These are phyloP conservation scores for Tridacna gigas DNA, from an alignment of 2,888 invertebrate genomes.

Conservation along the genomic window DNA sequence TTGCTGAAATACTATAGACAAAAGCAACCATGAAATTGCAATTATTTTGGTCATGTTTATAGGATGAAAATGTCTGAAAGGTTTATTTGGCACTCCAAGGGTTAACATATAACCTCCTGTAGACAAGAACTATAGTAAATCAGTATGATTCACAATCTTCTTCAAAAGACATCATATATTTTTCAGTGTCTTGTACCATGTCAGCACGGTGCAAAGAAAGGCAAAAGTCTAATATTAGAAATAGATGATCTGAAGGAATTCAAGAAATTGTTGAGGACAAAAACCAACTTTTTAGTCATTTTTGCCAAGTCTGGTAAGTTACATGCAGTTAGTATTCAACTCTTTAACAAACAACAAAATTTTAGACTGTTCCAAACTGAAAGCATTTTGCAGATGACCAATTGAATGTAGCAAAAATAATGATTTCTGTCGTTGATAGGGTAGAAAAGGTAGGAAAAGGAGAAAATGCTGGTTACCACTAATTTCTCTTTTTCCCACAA, in stretches of 20 bases:
- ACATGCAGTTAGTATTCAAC: not conserved
- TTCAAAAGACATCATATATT: not conserved
- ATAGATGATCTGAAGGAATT: conserved; percentile 84
- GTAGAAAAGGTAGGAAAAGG: no score
- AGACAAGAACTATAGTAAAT: not conserved
- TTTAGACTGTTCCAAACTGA: no score
- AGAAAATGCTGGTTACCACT: no score
- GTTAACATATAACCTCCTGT: not conserved
- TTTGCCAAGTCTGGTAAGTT: conserved; percentile 86
- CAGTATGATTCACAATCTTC: not conserved
- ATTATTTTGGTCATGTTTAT: no score
- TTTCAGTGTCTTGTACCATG: conserved; percentile 74
- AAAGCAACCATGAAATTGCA: no score
- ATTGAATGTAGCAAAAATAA: no score
- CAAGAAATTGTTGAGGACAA: conserved; percentile 92
- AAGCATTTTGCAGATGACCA: no score
- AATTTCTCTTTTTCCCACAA: no score
- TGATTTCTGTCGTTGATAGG: no score
- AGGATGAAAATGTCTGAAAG: no score
- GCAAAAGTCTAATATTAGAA: conserved; percentile 67
- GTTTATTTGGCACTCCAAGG: not conserved
- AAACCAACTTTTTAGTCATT: conserved; percentile 94
- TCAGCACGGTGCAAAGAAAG: conserved; percentile 73
- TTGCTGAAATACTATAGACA: no score
- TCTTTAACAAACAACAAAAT: no score